Evolutionary conservation across 1,140 invertebrate species (phyloP), one percentile per base, ranked within the genome.

Genomic region (Vollenhovia emeryi): DNA sequence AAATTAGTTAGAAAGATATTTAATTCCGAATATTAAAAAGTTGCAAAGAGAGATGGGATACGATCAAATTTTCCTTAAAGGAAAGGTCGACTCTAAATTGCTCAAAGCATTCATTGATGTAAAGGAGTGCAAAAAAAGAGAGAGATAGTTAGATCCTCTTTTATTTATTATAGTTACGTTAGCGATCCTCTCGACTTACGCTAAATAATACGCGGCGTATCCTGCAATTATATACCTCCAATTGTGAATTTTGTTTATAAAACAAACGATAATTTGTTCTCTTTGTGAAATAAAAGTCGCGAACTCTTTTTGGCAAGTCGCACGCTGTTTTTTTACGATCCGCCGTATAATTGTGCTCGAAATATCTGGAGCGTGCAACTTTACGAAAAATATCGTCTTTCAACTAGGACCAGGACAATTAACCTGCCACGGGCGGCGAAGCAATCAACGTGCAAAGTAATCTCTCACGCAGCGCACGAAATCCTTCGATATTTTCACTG

Each of bases 401-500:
- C 66, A 15, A 33, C 3, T 27, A 40, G 68, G 9, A 50, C n/a
- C 6, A 45, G 40, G 13, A 33, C 66, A 45, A 71, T 82, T 57
- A 82, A 82, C 36, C 43, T 52, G 76, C 27, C 62, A 68, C 33
- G 21, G 21, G n/a, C 50, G 33, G 50, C 36, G 27, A 30, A 73
- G 66, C 66, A 82, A 45, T 43, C 50, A 59, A 82, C 36, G 50
- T 43, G 66, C 50, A 43, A 73, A 73, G 36, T 82, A 71, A 73
- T 71, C 68, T 71, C 66, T 59, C 78, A 82, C 78, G 64, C 66
- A 82, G 48, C 24, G 50, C 45, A 33, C 48, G 64, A 59, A 27
- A 80, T 43, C 24, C 66, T 55, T 82, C 57, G 75, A 85, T 87
- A 85, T 85, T 88, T 57, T 87, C 73, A 85, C 60, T 76, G 82